Evolutionary conservation across 2,113 vertebrate genomes (phyloP).

Genomic region (Penelope pileata): DNA sequence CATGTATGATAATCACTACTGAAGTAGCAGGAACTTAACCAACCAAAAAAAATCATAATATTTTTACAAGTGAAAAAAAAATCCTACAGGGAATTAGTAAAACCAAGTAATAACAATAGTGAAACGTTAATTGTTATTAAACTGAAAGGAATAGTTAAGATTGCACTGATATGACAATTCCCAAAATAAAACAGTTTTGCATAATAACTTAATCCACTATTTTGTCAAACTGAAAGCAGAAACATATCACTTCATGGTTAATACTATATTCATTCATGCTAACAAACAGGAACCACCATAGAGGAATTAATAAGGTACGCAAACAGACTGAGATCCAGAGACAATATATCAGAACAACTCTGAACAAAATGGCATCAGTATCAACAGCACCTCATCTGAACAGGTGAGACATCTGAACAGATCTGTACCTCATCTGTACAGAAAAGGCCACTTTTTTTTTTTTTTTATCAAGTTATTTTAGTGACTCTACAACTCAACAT

Average conservation of each 20-base stretch:
- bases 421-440: background rate
- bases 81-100: background rate
- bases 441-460: background rate
- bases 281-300: background rate
- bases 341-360: background rate
- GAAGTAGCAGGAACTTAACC: background rate
- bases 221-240: background rate
- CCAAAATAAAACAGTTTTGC: background rate
- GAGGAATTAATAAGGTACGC: background rate
- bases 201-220: background rate
- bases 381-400: background rate
- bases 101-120: background rate
- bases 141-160: background rate
- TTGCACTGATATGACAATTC: background rate
- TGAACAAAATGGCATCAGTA: background rate
- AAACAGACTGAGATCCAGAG: background rate
- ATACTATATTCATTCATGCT: background rate
- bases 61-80: background rate
- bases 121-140: background rate
- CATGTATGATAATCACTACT: background rate
- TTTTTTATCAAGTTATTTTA: background rate
- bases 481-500: accelerated
- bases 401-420: no score
- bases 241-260: background rate
- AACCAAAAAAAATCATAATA: background rate